Base-by-base conservation (phyloP, 2,113 vertebrate species). In the Nothoprocta pentlandii region DNA sequence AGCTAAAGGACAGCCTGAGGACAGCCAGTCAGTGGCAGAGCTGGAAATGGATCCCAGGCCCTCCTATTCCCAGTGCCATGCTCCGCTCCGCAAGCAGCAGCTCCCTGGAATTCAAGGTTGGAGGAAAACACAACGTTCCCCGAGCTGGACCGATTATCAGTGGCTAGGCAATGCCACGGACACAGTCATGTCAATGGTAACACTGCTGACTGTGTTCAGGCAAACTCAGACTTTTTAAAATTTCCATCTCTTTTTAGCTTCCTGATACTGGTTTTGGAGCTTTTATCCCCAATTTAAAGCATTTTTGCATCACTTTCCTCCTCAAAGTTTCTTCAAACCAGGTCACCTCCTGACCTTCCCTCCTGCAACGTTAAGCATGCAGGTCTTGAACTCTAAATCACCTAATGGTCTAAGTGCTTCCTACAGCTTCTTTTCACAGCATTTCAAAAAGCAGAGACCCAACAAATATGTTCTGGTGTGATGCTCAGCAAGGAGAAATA, bases 11-110 rank as follows among this genome's bases (percentile, higher is more conserved):
- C 34, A 89, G 84, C 59, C 84, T 81, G 68, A 91, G 81, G 85
- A 87, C 63, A 69, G 39, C 12, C 58, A 83, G 71, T 91, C 82
- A 73, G 85, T 93, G 70, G 73, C 85, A 88, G 44, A 54, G 73
- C 59, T 87, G 74, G 88, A 82, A 94, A 96, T 21, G 73, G 66
- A 90, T 81, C 58, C 87, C 94, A 94, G 95, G 77, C 49, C 80
- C 70, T 88, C 58, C n/a, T 78, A 0, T 1, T 51, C 83, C 69
- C 87, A 6, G 2, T 77, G 61, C 82, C 64, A 63, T 0, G 4
- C 73, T 87, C 76, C 79, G 63, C 91, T 74, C 56, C 69, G 92
- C 92, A 77, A 0, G 28, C 71, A 93, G 58, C 62, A 63, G 71
- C 78, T 71, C 80, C 47, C 0, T 62, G 74, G 44, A 74, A 36